Percentiles rank a stretch among this genome's conserved stretches.
Conservation (phyloP, 2,888 invertebrate species). For the Anthophora plumipes region DNA sequence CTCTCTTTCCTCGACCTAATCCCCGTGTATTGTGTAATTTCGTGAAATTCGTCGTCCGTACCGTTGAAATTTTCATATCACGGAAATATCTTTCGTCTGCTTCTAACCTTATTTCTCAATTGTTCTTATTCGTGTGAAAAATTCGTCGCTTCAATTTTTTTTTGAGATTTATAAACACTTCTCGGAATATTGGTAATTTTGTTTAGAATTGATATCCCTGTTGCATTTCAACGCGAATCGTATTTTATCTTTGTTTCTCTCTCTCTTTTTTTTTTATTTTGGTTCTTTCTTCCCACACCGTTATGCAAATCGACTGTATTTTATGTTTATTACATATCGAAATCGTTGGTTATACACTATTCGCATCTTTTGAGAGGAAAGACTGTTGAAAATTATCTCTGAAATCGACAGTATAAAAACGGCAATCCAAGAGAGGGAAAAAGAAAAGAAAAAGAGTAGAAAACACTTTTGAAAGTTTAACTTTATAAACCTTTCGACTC, state of each 20-base stretch:
- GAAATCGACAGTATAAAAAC: slow-evolving; percentile 16
- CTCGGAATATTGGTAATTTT: background rate
- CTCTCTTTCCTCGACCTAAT: background rate
- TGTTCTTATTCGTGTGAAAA: no score
- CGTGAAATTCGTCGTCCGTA: background rate
- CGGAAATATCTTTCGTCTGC: no score
- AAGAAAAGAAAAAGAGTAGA: no score
- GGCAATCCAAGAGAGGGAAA: background rate
- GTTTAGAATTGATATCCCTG: background rate
- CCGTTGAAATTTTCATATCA: no score
- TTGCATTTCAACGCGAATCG: background rate
- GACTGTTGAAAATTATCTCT: slow-evolving; percentile 9
- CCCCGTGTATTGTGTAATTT: background rate
- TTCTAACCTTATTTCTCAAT: no score
- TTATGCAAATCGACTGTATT: slow-evolving; percentile 29
- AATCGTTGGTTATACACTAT: background rate
- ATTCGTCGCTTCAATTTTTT: background rate
- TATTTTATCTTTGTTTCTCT: slow-evolving; percentile 1
- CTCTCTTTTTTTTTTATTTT: no score
- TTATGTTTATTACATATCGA: slow-evolving; percentile 11
- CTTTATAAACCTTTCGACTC: slow-evolving; percentile 39
- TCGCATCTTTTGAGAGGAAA: background rate
- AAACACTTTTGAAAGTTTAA: slow-evolving; percentile 9
- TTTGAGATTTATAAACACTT: background rate
- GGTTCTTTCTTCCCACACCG: slow-evolving; percentile 13